phyloP scores from a whole-genome alignment of 2,113 vertebrate species.

The Microcebus tavaratra region DNA sequence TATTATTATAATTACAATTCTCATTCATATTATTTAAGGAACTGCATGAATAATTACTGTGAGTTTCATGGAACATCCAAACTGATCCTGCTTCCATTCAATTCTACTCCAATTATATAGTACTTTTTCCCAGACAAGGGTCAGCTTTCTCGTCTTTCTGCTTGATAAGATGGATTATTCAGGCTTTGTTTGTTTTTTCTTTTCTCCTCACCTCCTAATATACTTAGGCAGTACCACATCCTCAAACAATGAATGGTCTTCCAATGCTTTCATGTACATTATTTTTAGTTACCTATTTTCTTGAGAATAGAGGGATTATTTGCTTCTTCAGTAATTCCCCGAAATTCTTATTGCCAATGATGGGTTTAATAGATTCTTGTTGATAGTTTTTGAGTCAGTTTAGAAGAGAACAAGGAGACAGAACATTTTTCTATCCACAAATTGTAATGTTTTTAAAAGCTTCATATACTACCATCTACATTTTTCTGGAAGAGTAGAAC shows the following conservation, averaged over 20 bases:
- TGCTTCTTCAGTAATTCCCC: neutral
- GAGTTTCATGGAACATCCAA: neutral
- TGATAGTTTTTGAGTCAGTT: neutral
- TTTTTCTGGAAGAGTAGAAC: neutral
- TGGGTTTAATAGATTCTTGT: neutral
- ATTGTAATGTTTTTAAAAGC: neutral
- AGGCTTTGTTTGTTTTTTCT: neutral
- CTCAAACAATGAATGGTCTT: neutral
- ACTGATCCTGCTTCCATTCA: neutral
- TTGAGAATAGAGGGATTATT: neutral
- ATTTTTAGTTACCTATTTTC: neutral
- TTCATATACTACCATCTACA: neutral
- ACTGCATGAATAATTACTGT: neutral
- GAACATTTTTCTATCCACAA: neutral
- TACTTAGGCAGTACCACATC: neutral
- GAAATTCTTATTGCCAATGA: neutral
- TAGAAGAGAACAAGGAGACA: neutral
- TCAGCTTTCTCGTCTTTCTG: neutral
- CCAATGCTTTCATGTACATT: neutral
- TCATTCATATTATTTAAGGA: neutral
- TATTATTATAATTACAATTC: neutral
- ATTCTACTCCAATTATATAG: neutral
- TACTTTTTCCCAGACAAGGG: neutral
- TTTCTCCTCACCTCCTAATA: neutral
- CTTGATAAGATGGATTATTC: neutral